A percentile compares a stretch with the other conserved stretches of the same genome.
phyloP scores from a whole-genome alignment of 2,888 invertebrate genomes.

The Orchesellides sinensis region DNA sequence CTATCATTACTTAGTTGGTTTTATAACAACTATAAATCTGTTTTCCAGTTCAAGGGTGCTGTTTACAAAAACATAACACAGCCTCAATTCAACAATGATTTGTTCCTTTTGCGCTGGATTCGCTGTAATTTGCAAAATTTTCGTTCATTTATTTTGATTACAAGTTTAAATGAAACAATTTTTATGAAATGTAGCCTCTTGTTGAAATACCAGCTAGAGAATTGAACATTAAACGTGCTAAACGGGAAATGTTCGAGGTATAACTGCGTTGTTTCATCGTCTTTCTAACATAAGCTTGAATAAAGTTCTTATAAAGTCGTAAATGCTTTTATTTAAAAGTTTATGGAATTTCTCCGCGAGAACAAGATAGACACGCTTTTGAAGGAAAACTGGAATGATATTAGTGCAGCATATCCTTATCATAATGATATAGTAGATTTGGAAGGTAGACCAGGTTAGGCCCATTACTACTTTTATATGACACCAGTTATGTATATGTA shows the following conservation, averaged over 20 bases:
- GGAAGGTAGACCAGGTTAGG: slow-evolving; percentile 6
- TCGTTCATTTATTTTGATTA: no score
- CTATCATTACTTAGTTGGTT: no score
- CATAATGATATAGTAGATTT: neutral
- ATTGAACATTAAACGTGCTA: neutral
- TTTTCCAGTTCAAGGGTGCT: slow-evolving; percentile 22
- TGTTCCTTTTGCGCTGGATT: slow-evolving; percentile 22
- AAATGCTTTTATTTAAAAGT: no score
- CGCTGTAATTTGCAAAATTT: slow-evolving; percentile 12
- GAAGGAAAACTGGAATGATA: slow-evolving; percentile 25
- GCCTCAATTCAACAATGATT: neutral
- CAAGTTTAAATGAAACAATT: slow-evolving; percentile 3
- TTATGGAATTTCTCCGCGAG: slow-evolving; percentile 11
- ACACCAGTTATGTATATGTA: no score
- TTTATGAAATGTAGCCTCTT: neutral
- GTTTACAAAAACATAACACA: neutral
- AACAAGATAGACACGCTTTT: slow-evolving; percentile 4
- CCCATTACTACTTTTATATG: no score
- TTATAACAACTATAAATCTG: no score
- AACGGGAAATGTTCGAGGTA: slow-evolving; percentile 20
- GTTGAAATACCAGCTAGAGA: slow-evolving; percentile 17
- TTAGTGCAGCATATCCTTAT: slow-evolving; percentile 27
- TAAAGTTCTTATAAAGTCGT: no score
- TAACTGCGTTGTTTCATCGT: no score
- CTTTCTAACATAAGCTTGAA: no score